phyloP scores from a whole-genome alignment of 2,113 vertebrate species.

The Heteronetta atricapilla region DNA sequence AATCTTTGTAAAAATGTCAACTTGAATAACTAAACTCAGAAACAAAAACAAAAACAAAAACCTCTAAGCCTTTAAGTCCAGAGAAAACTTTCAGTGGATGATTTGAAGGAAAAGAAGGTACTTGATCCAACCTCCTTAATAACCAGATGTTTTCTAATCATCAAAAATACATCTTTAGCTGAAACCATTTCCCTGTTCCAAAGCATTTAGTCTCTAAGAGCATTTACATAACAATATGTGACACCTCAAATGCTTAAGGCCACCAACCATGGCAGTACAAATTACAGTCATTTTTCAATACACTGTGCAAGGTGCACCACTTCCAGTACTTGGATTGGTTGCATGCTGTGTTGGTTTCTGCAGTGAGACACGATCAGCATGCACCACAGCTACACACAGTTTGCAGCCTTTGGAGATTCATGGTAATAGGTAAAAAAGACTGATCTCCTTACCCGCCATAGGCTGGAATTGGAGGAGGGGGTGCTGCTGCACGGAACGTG shows the following conservation, averaged over 20 bases:
- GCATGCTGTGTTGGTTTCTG: constrained; percentile 69
- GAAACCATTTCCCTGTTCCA: constrained; percentile 68
- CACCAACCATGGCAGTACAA: constrained; percentile 82
- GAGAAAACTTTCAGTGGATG: background rate
- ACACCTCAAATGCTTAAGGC: constrained; percentile 79
- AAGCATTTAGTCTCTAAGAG: constrained; percentile 71
- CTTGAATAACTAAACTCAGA: background rate
- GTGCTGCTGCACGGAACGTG: constrained; percentile 91
- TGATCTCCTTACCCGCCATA: constrained; percentile 90
- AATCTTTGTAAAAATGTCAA: background rate
- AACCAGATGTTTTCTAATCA: constrained; percentile 80
- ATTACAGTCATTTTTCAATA: constrained; percentile 84
- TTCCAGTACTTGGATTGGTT: constrained; percentile 61
- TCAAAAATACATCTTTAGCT: constrained; percentile 71
- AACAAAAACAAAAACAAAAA: background rate
- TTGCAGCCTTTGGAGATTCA: background rate
- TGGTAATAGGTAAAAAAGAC: background rate
- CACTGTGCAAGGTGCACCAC: constrained; percentile 76
- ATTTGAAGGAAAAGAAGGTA: constrained; percentile 6
- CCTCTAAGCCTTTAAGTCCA: background rate
- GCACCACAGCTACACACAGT: constrained; percentile 46
- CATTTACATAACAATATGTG: constrained; percentile 84
- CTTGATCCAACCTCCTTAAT: constrained; percentile 81
- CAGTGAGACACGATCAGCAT: constrained; percentile 63
- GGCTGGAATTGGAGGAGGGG: constrained; percentile 92